These are phyloP conservation scores for Epinephelus moara DNA, from an alignment of 2,113 vertebrate species.

Conservation along the genomic window DNA sequence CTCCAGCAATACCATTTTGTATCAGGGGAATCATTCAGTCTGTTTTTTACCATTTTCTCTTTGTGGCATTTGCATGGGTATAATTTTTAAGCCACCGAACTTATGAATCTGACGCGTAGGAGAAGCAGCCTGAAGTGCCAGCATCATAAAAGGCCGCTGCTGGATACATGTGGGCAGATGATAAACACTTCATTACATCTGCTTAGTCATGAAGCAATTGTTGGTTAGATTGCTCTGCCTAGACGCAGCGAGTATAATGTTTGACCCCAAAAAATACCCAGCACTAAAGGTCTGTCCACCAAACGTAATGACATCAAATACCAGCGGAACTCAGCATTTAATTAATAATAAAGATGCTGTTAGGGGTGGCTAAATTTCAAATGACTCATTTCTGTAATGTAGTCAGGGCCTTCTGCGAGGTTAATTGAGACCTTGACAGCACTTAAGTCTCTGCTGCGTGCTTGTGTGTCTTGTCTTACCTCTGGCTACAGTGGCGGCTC, in stretches of 20 bases:
- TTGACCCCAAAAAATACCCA: background rate
- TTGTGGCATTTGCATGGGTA: background rate
- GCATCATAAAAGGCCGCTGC: background rate
- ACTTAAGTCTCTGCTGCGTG: constrained; percentile 49
- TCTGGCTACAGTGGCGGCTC: constrained; percentile 44
- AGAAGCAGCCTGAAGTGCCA: background rate
- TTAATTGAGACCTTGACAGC: constrained; percentile 77
- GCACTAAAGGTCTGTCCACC: constrained; percentile 1
- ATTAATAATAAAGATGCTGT: constrained; percentile 56
- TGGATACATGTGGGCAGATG: background rate
- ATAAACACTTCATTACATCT: constrained; percentile 12
- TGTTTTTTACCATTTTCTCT: background rate
- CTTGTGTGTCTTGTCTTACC: constrained; percentile 52
- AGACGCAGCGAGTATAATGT: constrained; percentile 3
- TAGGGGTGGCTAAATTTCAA: constrained; percentile 53
- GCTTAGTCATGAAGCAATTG: constrained; percentile 8
- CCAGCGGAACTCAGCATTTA: constrained; percentile 41
- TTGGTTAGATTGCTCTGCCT: background rate
- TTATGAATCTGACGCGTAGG: background rate
- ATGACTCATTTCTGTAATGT: constrained; percentile 59
- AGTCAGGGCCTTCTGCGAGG: constrained; percentile 53
- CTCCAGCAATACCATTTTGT: background rate
- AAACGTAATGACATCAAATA: constrained; percentile 32
- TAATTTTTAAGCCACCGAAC: background rate
- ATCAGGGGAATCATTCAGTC: background rate